These are phyloP conservation scores for Patella pellucida DNA, from an alignment of 2,888 invertebrate species.

Conservation along the genomic window DNA sequence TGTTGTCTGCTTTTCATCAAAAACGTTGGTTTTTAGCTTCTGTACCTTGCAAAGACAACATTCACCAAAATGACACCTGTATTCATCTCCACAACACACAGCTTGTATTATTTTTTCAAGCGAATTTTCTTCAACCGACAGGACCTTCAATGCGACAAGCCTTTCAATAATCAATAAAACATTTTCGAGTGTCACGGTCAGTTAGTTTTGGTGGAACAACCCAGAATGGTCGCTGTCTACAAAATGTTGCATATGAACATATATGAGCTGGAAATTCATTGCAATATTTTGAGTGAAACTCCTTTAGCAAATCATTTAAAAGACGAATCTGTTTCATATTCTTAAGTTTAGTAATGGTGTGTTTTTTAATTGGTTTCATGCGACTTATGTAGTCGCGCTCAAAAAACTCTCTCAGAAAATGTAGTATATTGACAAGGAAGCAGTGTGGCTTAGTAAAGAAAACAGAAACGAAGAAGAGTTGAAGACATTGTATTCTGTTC, in stretches of 20 bases:
- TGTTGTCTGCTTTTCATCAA: not conserved
- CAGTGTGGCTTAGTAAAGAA: no score
- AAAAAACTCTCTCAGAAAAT: no score
- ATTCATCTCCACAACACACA: not conserved
- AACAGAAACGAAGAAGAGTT: no score
- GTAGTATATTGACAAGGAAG: no score
- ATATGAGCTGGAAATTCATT: constrained; percentile 20
- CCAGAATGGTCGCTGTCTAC: constrained; percentile 39
- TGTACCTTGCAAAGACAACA: no score
- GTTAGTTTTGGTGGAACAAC: constrained; percentile 27
- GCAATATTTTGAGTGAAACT: constrained; percentile 34
- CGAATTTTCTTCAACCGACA: no score
- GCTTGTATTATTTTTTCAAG: no score
- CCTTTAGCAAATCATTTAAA: constrained; percentile 31
- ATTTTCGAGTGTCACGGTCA: constrained; percentile 42
- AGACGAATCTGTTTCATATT: constrained; percentile 36
- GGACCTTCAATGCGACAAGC: constrained; percentile 8
- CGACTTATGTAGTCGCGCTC: no score
- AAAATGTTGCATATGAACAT: constrained; percentile 41
- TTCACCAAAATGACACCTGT: no score
- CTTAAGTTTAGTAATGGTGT: not conserved
- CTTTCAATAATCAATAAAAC: constrained; percentile 27
- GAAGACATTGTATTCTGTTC: no score
- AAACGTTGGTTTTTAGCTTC: not conserved
- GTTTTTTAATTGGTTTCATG: constrained; percentile 31